phyloP scores from a whole-genome alignment of 2,888 invertebrate genomes.

The Thumatha senex region DNA sequence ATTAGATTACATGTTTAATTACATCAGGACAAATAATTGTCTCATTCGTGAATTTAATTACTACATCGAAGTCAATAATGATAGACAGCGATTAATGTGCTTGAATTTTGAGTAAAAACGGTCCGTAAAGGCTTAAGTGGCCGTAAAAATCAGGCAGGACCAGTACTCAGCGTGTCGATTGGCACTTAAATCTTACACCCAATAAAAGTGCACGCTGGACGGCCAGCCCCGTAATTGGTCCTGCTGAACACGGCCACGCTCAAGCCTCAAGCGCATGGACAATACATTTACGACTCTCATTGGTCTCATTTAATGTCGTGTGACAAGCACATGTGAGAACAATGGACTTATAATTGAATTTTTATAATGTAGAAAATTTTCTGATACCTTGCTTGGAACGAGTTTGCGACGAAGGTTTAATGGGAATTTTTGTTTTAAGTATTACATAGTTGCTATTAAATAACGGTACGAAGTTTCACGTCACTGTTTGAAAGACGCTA shows the following conservation, averaged over 20 bases:
- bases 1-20: not conserved
- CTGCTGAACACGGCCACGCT: conserved; percentile 63
- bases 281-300: conserved; percentile 76
- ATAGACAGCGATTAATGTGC: conserved; percentile 36
- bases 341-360: conserved; percentile 76
- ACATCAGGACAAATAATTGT: conserved; percentile 12
- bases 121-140: conserved; percentile 54
- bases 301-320: conserved; percentile 78
- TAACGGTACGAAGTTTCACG: too few relatives aligned
- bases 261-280: conserved; percentile 52
- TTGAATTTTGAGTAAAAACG: conserved; percentile 38
- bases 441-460: too few relatives aligned
- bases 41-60: conserved; percentile 28
- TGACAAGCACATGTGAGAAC: conserved; percentile 70
- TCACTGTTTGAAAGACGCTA: too few relatives aligned
- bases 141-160: conserved; percentile 72
- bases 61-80: conserved; percentile 33
- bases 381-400: conserved; percentile 13
- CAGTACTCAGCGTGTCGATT: conserved; percentile 70
- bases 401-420: conserved; percentile 12
- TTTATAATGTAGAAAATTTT: conserved; percentile 62
- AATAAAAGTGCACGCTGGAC: conserved; percentile 77
- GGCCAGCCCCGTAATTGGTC: conserved; percentile 76
- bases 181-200: conserved; percentile 82
- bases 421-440: not conserved